A percentile compares a stretch with the other conserved stretches of the same genome.
Conservation (phyloP, 2,888 invertebrate genomes). For the Andrena flavipes region DNA sequence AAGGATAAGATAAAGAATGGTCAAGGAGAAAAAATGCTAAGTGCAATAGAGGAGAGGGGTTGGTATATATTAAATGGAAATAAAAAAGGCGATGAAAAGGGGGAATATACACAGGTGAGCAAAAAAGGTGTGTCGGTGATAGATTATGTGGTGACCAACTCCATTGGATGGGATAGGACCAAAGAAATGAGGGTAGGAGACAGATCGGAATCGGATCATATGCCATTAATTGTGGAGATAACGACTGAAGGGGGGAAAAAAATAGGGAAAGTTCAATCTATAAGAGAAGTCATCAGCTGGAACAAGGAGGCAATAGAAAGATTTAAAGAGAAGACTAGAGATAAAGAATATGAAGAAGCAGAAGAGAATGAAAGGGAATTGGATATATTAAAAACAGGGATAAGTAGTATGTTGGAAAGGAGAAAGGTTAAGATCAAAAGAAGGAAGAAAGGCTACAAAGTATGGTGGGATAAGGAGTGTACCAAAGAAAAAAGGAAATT, state of each 20-base stretch:
- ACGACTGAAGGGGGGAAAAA: not conserved
- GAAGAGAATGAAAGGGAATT: too few relatives aligned
- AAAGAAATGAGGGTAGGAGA: not conserved
- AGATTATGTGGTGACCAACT: not conserved
- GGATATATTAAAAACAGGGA: too few relatives aligned
- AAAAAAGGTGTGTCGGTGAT: not conserved
- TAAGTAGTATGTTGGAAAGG: too few relatives aligned
- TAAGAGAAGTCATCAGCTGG: too few relatives aligned
- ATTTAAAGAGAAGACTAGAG: too few relatives aligned
- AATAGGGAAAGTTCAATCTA: too few relatives aligned
- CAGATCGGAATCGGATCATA: not conserved
- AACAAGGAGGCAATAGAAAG: too few relatives aligned
- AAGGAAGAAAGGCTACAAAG: too few relatives aligned
- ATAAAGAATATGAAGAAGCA: too few relatives aligned
- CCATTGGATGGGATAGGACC: not conserved
- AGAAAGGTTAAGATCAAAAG: too few relatives aligned
- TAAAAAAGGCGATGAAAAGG: not conserved
- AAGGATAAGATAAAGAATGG: not conserved
- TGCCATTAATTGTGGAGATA: not conserved
- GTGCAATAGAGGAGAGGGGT: not conserved
- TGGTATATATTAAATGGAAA: constrained; percentile 4
- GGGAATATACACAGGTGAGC: constrained; percentile 11
- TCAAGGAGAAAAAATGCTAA: not conserved
- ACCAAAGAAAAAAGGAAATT: too few relatives aligned
- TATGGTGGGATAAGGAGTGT: too few relatives aligned